Evolutionary conservation across 2,888 invertebrate genomes (phyloP), one percentile per base, ranked within the genome.

Genomic region (Pandemis corylana): DNA sequence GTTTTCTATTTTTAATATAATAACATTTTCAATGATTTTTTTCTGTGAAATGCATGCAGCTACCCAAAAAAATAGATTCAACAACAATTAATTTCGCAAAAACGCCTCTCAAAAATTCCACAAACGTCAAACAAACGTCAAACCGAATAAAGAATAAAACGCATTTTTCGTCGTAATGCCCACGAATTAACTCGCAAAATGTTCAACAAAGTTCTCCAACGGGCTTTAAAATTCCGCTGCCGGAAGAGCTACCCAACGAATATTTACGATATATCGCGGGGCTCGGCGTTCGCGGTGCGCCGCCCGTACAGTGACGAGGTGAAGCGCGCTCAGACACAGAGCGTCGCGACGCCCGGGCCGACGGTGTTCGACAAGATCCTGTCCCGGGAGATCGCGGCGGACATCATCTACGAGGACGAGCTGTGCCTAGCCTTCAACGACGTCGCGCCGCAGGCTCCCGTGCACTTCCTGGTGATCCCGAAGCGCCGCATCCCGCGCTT

Each of bases 401-500:
- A 97, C 82, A 96, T 98, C 67, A 96, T 98, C 78, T 97, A 96
- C 86, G 97, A 98, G 87, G 98, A 98, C 90, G 96, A 97, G 0
- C 87, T 95, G 84, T 97, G 97, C 85, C 87, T 98, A 67, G 98
- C 97, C 0, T 97, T 98, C 88, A 96, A 97, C 81, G 98, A 98
- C 88, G 90, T 97, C 5, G 91, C 95, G 56, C 97, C 98, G 0
- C 97, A 97, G 86, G 98, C 98, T 0, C 98, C 98, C 0, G 95
- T 96, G 0, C 98, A 98, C 89, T 97, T 98, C 85, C 93, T 98
- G 7, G 97, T 98, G 6, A 97, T 98, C 78, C 98, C 98, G 0
- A 97, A 97, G 86, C 95, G 95, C 79, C 92, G 96, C 67, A 97
- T 98, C 77, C 89, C 96, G 0, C 95, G 95, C 84, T 85, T 98